Percentiles rank a stretch among this genome's conserved stretches.
Evolutionary conservation across 2,797 vertebrate species (phyloP).

Genomic region (Cyprinella venusta): DNA sequence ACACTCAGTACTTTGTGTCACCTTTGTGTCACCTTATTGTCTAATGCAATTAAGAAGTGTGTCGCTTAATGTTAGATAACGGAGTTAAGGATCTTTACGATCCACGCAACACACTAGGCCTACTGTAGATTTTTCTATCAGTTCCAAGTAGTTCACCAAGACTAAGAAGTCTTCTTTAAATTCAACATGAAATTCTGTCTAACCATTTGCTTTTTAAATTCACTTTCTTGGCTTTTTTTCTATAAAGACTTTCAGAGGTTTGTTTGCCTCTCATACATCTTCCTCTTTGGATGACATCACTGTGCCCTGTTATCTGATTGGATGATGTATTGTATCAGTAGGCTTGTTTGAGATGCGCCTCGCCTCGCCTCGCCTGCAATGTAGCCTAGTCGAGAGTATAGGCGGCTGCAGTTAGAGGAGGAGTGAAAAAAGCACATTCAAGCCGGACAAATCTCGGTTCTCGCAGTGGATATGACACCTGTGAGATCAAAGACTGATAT

Average conservation of each 20-base stretch:
- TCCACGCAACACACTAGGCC: slow-evolving; percentile 1
- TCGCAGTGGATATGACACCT: too few relatives aligned
- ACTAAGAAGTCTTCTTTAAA: background rate
- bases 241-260: background rate
- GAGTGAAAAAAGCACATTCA: too few relatives aligned
- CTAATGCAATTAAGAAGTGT: slow-evolving; percentile 35
- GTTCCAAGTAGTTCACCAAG: background rate
- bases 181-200: background rate
- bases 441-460: too few relatives aligned
- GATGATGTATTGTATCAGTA: too few relatives aligned
- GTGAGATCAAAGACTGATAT: too few relatives aligned
- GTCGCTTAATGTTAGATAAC: slow-evolving; percentile 38
- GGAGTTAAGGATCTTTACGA: slow-evolving; percentile 10
- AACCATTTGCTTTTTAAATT: too few relatives aligned
- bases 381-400: too few relatives aligned
- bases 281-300: background rate
- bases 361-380: too few relatives aligned
- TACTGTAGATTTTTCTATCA: background rate
- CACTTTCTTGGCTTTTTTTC: background rate
- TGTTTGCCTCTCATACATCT: background rate
- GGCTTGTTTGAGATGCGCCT: too few relatives aligned
- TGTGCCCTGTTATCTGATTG: background rate
- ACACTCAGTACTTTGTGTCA: background rate
- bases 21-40: slow-evolving; percentile 7
- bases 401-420: too few relatives aligned